These are phyloP conservation scores for Urophycis tenuis DNA, from an alignment of 2,797 vertebrate species.

Conservation along the genomic window DNA sequence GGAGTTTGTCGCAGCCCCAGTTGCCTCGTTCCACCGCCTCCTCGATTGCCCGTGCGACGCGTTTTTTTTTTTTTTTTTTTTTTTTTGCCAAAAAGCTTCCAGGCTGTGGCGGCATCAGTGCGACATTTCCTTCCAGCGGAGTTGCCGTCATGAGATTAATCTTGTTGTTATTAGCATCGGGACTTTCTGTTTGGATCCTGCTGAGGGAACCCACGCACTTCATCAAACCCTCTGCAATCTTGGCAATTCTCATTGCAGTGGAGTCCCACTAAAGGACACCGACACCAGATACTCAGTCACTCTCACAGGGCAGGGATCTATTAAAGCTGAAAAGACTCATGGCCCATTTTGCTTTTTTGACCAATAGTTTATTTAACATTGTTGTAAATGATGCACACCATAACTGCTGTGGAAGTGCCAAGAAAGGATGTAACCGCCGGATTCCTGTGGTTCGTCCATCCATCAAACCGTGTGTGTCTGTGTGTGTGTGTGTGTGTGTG, in stretches of 20 bases:
- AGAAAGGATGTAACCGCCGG: constrained; percentile 38
- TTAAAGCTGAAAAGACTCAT: neutral
- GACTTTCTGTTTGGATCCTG: neutral
- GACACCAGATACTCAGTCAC: neutral
- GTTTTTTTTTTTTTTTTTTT: too few species aligned
- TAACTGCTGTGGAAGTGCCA: constrained; percentile 40
- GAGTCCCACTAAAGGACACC: neutral
- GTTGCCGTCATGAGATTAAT: neutral
- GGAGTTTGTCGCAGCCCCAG: neutral
- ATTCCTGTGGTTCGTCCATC: constrained; percentile 38
- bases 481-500: constrained; percentile 4
- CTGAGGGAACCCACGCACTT: neutral
- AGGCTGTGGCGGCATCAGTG: neutral
- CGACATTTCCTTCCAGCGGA: neutral
- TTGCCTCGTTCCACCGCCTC: neutral
- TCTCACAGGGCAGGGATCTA: neutral
- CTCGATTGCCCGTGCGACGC: neutral
- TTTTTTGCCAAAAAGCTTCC: neutral
- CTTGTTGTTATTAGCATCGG: neutral
- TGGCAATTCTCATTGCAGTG: neutral
- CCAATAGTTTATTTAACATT: constrained; percentile 33
- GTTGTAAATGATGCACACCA: constrained; percentile 34
- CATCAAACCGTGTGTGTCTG: neutral
- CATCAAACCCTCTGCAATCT: neutral
- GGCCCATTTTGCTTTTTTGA: constrained; percentile 24